A percentile compares a stretch with the other conserved stretches of the same genome.
Evolutionary conservation across 2,888 invertebrate species (phyloP).

Genomic region (Clunio marinus): DNA sequence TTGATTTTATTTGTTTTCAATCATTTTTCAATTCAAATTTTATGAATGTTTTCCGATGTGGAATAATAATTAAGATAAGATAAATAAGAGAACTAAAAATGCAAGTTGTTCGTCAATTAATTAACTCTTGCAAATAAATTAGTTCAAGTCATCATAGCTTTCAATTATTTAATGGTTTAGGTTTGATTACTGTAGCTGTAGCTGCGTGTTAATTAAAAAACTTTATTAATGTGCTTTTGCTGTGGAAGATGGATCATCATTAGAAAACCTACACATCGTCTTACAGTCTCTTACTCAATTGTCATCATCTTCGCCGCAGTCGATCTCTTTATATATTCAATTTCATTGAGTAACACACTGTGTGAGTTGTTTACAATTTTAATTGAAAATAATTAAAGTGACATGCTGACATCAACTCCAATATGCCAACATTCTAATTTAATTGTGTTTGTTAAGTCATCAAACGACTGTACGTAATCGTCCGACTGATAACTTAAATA

Average conservation of each 20-base stretch:
- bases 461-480: too few relatives aligned
- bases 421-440: too few relatives aligned
- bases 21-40: too few relatives aligned
- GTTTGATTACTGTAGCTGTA: slow-evolving; percentile 19
- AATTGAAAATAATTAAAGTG: slow-evolving; percentile 20
- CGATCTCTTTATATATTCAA: neutral
- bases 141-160: neutral
- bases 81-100: neutral
- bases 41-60: too few relatives aligned
- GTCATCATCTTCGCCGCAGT: neutral
- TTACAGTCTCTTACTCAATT: neutral
- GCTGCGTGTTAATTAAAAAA: slow-evolving; percentile 24
- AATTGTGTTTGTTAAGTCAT: too few relatives aligned
- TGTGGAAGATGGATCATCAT: neutral
- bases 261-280: slow-evolving; percentile 3
- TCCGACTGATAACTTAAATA: too few relatives aligned
- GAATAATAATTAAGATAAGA: neutral
- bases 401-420: neutral
- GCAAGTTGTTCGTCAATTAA: neutral
- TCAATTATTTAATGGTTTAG: neutral
- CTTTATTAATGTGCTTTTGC: slow-evolving; percentile 18
- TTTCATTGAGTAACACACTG: neutral
- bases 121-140: neutral
- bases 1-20: too few relatives aligned
- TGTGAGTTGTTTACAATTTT: slow-evolving; percentile 16